phyloP scores from a whole-genome alignment of 2,888 invertebrate species.

The Coenonympha arcania region DNA sequence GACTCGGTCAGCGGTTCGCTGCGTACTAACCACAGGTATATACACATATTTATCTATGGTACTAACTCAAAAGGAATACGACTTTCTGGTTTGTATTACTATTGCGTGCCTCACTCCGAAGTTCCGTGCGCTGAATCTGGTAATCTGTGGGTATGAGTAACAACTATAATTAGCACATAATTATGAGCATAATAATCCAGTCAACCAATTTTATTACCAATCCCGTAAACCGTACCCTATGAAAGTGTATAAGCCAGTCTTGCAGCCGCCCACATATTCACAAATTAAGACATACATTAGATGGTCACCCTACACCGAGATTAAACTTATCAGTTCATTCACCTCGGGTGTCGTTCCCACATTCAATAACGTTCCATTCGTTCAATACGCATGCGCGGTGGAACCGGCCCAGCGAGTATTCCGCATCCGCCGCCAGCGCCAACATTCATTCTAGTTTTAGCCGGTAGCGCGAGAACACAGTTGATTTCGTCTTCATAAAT shows the following conservation, averaged over 20 bases:
- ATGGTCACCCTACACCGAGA: constrained; percentile 5
- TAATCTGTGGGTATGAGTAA: too few relatives aligned
- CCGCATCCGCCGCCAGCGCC: constrained; percentile 18
- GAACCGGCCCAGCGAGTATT: constrained; percentile 29
- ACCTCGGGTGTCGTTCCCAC: constrained; percentile 31
- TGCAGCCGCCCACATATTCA: not conserved
- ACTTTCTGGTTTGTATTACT: too few relatives aligned
- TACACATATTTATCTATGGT: too few relatives aligned
- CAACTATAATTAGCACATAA: too few relatives aligned
- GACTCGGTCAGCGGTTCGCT: too few relatives aligned
- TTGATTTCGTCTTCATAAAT: constrained; percentile 22
- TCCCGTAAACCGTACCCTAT: not conserved
- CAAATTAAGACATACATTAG: not conserved
- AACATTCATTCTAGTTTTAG: constrained; percentile 51
- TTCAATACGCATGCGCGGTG: constrained; percentile 33
- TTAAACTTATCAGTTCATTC: constrained; percentile 30
- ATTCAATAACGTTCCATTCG: constrained; percentile 32
- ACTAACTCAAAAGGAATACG: too few relatives aligned
- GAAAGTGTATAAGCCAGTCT: not conserved
- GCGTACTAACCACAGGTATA: too few relatives aligned
- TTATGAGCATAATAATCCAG: too few relatives aligned
- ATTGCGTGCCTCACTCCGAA: too few relatives aligned
- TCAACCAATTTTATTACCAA: too few relatives aligned
- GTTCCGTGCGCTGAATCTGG: too few relatives aligned
- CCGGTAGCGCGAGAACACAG: constrained; percentile 40